A percentile compares a stretch with the other conserved stretches of the same genome.
Evolutionary conservation across 1,140 invertebrate species (phyloP).

Genomic region (Temnothorax curvispinosus): DNA sequence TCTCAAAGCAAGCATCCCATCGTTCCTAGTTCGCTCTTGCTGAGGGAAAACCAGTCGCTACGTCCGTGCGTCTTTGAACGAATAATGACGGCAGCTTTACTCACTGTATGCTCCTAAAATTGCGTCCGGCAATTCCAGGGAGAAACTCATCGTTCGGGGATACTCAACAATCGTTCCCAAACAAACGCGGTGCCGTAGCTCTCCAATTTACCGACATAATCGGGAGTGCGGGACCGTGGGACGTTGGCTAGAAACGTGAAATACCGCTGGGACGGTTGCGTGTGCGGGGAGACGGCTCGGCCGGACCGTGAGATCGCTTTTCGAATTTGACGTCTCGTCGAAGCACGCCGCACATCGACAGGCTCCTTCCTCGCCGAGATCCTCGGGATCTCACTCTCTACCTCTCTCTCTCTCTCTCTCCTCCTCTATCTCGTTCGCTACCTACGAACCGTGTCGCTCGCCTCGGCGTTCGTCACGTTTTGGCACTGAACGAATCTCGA

Average conservation of each 20-base stretch:
- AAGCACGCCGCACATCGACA: constrained; percentile 28
- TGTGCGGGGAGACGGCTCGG: background rate
- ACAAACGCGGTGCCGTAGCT: constrained; percentile 10
- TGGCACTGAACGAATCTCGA: constrained; percentile 18
- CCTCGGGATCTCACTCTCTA: background rate
- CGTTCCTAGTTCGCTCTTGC: background rate
- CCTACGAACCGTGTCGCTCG: background rate
- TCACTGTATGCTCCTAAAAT: constrained; percentile 60
- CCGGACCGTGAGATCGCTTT: background rate
- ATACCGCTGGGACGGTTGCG: constrained; percentile 17
- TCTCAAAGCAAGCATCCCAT: constrained; percentile 3
- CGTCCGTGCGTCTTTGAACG: background rate
- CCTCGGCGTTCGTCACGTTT: constrained; percentile 26
- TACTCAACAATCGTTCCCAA: constrained; percentile 25
- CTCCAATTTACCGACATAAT: constrained; percentile 18
- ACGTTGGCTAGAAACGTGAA: constrained; percentile 27
- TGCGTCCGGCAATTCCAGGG: background rate
- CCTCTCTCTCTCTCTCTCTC: background rate
- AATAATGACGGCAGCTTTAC: constrained; percentile 22
- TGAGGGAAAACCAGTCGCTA: background rate
- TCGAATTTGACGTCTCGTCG: background rate
- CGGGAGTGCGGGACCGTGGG: background rate
- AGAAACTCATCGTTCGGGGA: constrained; percentile 44
- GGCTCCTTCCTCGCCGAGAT: constrained; percentile 1
- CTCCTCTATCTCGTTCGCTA: background rate